Conservation (phyloP, 2,888 invertebrate species). For the Sarcophaga subvicina region DNA sequence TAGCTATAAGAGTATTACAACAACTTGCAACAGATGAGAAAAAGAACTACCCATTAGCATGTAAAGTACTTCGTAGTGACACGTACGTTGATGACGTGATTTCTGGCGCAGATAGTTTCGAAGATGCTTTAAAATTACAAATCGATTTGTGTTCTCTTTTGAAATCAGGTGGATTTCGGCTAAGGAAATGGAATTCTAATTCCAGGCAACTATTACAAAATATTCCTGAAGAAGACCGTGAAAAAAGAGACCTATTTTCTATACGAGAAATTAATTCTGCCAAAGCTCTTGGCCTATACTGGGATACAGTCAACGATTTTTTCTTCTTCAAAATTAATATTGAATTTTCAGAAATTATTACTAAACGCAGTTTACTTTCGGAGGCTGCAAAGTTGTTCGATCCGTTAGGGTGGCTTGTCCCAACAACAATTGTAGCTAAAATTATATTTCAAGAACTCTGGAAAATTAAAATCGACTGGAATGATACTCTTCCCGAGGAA, state of each 20-base stretch:
- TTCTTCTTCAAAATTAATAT: constrained; percentile 30
- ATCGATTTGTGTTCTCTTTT: neutral
- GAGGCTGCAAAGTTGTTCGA: constrained; percentile 64
- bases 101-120: constrained; percentile 2
- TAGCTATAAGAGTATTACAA: constrained; percentile 34
- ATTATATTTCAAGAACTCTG: constrained; percentile 65
- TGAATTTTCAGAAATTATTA: constrained; percentile 11
- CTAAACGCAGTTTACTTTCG: constrained; percentile 53
- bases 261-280: neutral
- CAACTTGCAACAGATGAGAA: constrained; percentile 38
- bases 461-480: no score
- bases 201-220: neutral
- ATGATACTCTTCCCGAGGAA: constrained; percentile 19
- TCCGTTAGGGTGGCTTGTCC: constrained; percentile 23
- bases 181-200: constrained; percentile 10
- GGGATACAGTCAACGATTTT: neutral
- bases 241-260: constrained; percentile 1
- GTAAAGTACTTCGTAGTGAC: neutral
- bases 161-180: neutral
- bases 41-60: neutral
- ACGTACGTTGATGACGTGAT: constrained; percentile 13
- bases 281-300: constrained; percentile 1
- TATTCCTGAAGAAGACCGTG: neutral
- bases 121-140: neutral
- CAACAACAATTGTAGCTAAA: constrained; percentile 3